A percentile compares a stretch with the other conserved stretches of the same genome.
Evolutionary conservation across 1,140 invertebrate genomes (phyloP).

Genomic region (Pogonomyrmex californicus): DNA sequence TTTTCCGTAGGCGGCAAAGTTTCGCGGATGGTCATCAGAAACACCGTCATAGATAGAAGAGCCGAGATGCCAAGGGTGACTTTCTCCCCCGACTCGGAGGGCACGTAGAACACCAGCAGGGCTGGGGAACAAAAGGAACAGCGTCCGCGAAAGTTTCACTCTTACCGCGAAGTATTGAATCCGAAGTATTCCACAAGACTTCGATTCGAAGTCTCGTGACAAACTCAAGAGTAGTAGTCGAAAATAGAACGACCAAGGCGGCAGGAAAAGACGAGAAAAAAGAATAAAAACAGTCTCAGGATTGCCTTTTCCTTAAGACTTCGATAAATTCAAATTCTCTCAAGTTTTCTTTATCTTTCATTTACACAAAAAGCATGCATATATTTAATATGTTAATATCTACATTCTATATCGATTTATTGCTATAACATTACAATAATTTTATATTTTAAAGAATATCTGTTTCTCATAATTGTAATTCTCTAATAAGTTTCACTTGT

Average conservation of each 20-base stretch:
- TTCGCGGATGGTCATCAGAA: slow-evolving; percentile 97
- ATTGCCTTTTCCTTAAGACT: neutral
- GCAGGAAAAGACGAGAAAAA: neutral
- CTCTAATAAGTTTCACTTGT: neutral
- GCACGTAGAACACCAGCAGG: slow-evolving; percentile 96
- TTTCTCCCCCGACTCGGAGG: slow-evolving; percentile 96
- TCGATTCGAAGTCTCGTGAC: slow-evolving; percentile 26
- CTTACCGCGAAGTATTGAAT: slow-evolving; percentile 65
- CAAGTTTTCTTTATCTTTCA: neutral
- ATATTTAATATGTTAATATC: neutral
- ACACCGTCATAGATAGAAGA: slow-evolving; percentile 96
- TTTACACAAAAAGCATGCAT: neutral
- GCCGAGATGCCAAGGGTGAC: slow-evolving; percentile 95
- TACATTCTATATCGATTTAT: slow-evolving; percentile 1
- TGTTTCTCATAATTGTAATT: neutral
- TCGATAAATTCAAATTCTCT: slow-evolving; percentile 31
- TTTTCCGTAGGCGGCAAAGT: slow-evolving; percentile 97
- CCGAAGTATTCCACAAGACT: slow-evolving; percentile 33
- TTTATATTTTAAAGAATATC: neutral
- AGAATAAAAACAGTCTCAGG: neutral
- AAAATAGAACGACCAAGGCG: neutral
- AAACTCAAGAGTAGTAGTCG: slow-evolving; percentile 35
- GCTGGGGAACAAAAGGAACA: slow-evolving; percentile 88
- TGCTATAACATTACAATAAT: neutral
- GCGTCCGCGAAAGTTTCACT: neutral